phyloP scores from a whole-genome alignment of 2,797 vertebrate genomes.

The Protonibea diacanthus region DNA sequence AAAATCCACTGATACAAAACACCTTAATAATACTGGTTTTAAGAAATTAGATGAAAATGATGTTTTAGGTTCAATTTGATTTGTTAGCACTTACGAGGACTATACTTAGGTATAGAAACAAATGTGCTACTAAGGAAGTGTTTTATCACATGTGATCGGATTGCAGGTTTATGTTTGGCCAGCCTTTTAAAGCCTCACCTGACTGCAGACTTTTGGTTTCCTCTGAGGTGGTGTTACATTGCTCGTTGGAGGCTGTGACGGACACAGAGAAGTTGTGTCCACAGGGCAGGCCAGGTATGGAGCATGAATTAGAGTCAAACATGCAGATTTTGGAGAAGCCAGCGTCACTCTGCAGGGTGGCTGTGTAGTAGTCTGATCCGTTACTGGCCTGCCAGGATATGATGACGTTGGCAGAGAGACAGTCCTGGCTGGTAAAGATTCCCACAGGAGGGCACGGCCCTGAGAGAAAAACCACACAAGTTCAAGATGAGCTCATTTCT shows the following conservation, averaged over 20 bases:
- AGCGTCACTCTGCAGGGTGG: constrained; percentile 54
- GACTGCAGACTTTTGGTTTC: constrained; percentile 58
- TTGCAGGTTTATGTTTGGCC: neutral
- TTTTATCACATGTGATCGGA: too few species aligned
- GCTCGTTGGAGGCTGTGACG: constrained; percentile 76
- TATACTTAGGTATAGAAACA: too few species aligned
- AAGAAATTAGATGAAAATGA: neutral
- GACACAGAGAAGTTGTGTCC: constrained; percentile 79
- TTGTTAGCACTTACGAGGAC: too few species aligned
- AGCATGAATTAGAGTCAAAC: constrained; percentile 58
- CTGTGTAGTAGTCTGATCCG: constrained; percentile 71
- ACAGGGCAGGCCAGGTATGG: constrained; percentile 67
- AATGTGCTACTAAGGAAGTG: too few species aligned
- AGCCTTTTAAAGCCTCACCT: constrained; percentile 59
- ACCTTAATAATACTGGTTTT: neutral
- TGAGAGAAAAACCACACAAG: constrained; percentile 31
- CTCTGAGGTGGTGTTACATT: constrained; percentile 65
- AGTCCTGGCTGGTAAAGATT: constrained; percentile 67
- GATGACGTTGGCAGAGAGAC: constrained; percentile 60
- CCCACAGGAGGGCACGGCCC: constrained; percentile 77
- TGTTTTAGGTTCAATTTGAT: too few species aligned
- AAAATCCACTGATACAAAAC: neutral
- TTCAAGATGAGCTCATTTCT: neutral
- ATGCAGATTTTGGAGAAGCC: constrained; percentile 63
- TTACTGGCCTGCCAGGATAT: constrained; percentile 73